phyloP scores from a whole-genome alignment of 2,888 invertebrate genomes.

The Oegoconia quadripuncta region DNA sequence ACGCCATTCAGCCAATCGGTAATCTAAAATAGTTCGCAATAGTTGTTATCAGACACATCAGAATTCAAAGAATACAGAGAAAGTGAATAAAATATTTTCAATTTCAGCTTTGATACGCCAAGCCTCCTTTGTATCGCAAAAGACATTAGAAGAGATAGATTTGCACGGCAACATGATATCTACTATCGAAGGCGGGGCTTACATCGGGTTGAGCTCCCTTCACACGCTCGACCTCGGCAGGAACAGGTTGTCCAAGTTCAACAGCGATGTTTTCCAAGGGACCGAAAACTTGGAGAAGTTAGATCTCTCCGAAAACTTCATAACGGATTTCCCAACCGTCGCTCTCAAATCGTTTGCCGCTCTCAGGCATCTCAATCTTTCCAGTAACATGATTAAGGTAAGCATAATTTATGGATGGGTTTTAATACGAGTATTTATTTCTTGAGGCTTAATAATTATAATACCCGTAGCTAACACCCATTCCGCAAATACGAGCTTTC shows the following conservation, averaged over 20 bases:
- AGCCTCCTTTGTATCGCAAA: constrained; percentile 84
- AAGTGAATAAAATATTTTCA: not conserved
- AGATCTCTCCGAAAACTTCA: constrained; percentile 92
- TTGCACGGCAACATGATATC: constrained; percentile 88
- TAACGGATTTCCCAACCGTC: constrained; percentile 88
- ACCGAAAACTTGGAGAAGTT: constrained; percentile 87
- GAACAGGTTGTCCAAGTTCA: constrained; percentile 88
- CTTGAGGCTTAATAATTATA: too few species aligned
- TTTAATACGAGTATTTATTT: not conserved
- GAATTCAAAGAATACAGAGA: too few species aligned
- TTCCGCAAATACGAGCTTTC: too few species aligned
- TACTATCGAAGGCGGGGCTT: constrained; percentile 86
- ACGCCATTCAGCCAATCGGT: too few species aligned
- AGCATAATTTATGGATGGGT: constrained; percentile 24
- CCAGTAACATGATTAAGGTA: constrained; percentile 92
- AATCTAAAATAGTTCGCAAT: too few species aligned
- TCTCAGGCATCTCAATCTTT: constrained; percentile 87
- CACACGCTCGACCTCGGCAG: constrained; percentile 85
- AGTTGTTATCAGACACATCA: too few species aligned
- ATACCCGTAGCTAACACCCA: too few species aligned
- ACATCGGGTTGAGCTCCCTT: constrained; percentile 83
- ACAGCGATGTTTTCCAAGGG: constrained; percentile 91
- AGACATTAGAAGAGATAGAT: constrained; percentile 85
- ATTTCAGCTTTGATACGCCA: constrained; percentile 81
- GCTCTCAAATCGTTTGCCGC: constrained; percentile 85